A percentile compares a stretch with the other conserved stretches of the same genome.
Conservation (phyloP, 2,888 invertebrate genomes). For the Eupithecia abbreviata region DNA sequence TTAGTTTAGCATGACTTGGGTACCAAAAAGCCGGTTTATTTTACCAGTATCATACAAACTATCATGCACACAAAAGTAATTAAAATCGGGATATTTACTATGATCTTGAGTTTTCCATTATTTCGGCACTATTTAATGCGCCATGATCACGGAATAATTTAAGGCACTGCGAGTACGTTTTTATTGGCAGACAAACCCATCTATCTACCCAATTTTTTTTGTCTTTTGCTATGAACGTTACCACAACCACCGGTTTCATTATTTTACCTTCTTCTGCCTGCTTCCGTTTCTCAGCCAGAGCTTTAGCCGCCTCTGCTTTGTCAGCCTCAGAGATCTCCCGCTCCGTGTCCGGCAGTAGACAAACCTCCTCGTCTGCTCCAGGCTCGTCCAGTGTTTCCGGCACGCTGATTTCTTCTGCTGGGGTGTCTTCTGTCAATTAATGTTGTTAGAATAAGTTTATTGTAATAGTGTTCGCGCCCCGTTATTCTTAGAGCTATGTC, state of each 20-base stretch:
- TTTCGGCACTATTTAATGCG: too few relatives aligned
- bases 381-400: conserved; percentile 79
- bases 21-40: neutral
- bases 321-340: conserved; percentile 87
- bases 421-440: conserved; percentile 40
- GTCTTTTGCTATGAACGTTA: too few relatives aligned
- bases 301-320: conserved; percentile 84
- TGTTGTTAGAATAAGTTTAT: neutral
- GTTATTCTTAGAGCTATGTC: too few relatives aligned
- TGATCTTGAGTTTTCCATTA: too few relatives aligned
- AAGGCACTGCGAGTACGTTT: too few relatives aligned
- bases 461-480: too few relatives aligned
- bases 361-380: conserved; percentile 87
- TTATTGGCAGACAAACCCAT: too few relatives aligned
- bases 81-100: too few relatives aligned
- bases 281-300: conserved; percentile 75
- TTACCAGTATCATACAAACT: conserved; percentile 27
- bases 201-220: too few relatives aligned
- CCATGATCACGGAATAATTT: too few relatives aligned
- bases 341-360: conserved; percentile 87
- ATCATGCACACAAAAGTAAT: too few relatives aligned
- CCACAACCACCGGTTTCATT: too few relatives aligned
- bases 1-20: neutral
- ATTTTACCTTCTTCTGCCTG: conserved; percentile 64
- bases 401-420: conserved; percentile 54